Conservation (phyloP, 2,888 invertebrate genomes). For the Perizoma affinitatum region DNA sequence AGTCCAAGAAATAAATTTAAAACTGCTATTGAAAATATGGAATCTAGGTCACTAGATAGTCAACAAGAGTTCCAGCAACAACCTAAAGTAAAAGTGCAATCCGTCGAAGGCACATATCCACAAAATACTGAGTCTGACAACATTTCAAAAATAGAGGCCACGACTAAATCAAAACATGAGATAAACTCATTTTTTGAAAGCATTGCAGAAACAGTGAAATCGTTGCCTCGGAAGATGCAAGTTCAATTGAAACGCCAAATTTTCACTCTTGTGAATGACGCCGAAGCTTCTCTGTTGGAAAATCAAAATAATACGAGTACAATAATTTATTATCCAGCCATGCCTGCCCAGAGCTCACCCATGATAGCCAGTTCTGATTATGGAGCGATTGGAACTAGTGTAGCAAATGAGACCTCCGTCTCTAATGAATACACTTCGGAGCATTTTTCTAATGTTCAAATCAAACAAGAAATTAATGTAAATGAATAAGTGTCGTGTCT, state of each 20-base stretch:
- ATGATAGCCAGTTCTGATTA: neutral
- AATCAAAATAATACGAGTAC: neutral
- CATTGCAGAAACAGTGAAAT: constrained; percentile 28
- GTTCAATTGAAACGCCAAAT: constrained; percentile 19
- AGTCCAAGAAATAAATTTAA: constrained; percentile 4
- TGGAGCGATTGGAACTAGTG: neutral
- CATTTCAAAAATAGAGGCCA: constrained; percentile 1
- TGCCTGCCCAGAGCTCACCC: neutral
- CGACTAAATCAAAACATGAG: constrained; percentile 1
- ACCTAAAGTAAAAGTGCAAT: constrained; percentile 3
- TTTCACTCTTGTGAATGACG: constrained; percentile 23
- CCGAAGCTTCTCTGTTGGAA: constrained; percentile 14
- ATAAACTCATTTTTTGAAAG: constrained; percentile 24
- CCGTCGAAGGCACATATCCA: constrained; percentile 1
- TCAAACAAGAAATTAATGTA: constrained; percentile 7
- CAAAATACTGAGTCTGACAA: neutral
- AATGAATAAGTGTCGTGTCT: too few relatives aligned
- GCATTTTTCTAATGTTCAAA: neutral
- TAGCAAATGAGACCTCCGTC: too few relatives aligned
- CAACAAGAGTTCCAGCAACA: neutral
- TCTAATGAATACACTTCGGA: constrained; percentile 3
- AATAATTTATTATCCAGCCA: constrained; percentile 2
- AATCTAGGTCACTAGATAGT: neutral
- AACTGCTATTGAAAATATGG: neutral
- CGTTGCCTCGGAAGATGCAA: constrained; percentile 19